Percentiles rank a stretch among this genome's conserved stretches.
phyloP scores from a whole-genome alignment of 1,140 invertebrate species.

The Ceratosolen fusciceps region DNA sequence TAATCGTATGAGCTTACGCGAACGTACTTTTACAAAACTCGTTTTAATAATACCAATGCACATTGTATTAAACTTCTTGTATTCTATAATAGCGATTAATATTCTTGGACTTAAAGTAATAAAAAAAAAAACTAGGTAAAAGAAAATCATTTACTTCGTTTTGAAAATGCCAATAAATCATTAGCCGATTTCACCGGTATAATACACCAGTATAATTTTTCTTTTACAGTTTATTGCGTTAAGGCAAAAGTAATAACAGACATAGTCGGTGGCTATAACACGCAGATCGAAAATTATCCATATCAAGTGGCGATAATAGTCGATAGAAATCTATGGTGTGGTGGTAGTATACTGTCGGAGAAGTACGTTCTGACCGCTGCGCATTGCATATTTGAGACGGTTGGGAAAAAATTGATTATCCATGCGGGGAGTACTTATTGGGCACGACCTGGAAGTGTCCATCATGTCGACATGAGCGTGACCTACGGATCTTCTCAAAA shows the following conservation, averaged over 20 bases:
- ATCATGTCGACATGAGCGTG: neutral
- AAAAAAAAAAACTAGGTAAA: too few species aligned
- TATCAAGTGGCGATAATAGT: constrained; percentile 75
- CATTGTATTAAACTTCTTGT: too few species aligned
- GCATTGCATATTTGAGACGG: constrained; percentile 69
- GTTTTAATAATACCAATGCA: too few species aligned
- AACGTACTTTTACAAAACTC: too few species aligned
- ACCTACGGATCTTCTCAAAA: neutral
- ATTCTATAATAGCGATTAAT: too few species aligned
- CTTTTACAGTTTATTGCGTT: neutral
- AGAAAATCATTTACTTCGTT: too few species aligned
- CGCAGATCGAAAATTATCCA: constrained; percentile 73
- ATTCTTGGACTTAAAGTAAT: too few species aligned
- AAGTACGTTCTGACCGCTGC: constrained; percentile 76
- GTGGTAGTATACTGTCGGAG: constrained; percentile 75
- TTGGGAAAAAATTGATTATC: neutral
- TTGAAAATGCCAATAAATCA: too few species aligned
- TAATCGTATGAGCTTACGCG: too few species aligned
- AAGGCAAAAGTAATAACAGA: neutral
- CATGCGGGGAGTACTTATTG: neutral
- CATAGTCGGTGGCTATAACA: constrained; percentile 70
- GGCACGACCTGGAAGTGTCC: neutral
- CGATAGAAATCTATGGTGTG: constrained; percentile 73
- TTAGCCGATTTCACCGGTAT: too few species aligned
- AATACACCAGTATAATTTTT: too few species aligned